phyloP scores from a whole-genome alignment of 92 coral and sea anemone species.

The Actinostola sp. region DNA sequence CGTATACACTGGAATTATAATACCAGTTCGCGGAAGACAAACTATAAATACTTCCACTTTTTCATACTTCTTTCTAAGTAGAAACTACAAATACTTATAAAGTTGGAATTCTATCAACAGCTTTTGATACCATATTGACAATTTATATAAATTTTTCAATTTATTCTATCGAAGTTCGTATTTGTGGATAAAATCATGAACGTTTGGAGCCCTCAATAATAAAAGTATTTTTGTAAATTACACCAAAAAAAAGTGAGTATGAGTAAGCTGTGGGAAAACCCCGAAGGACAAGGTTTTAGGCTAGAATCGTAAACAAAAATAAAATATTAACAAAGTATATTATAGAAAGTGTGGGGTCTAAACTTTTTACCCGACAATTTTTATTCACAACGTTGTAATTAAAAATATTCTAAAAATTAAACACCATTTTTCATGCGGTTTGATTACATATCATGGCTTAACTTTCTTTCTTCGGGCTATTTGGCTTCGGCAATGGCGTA shows the following conservation, averaged over 20 bases:
- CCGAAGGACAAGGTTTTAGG: neutral
- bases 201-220: neutral
- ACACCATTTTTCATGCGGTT: too few species aligned
- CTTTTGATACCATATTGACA: neutral
- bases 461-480: too few species aligned
- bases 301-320: too few species aligned
- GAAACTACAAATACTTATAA: neutral
- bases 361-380: too few species aligned
- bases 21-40: neutral
- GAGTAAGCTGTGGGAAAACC: neutral
- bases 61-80: neutral
- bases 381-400: too few species aligned
- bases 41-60: neutral
- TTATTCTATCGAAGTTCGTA: neutral
- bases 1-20: neutral
- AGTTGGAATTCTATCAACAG: neutral
- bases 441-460: too few species aligned
- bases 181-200: neutral
- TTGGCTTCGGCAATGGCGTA: too few species aligned
- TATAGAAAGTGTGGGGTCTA: too few species aligned
- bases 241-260: neutral
- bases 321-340: too few species aligned
- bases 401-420: too few species aligned
- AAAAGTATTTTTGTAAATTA: slow-evolving; percentile 16
- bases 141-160: neutral